phyloP scores from a whole-genome alignment of 2,113 vertebrate genomes.

The Arothron firmamentum region DNA sequence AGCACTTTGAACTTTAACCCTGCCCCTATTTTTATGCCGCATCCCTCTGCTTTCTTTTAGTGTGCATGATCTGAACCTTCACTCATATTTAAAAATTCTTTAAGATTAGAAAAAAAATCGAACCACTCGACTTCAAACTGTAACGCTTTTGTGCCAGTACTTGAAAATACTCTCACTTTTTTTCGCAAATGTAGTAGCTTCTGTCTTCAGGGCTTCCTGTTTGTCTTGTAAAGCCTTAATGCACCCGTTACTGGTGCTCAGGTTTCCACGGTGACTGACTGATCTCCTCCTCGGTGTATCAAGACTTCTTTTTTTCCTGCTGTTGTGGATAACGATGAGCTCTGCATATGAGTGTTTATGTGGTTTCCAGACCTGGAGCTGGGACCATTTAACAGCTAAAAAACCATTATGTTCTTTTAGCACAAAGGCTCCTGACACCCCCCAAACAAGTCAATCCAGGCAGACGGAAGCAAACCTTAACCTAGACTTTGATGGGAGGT shows the following conservation, averaged over 20 bases:
- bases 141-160: constrained; percentile 47
- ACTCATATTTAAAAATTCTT: constrained; percentile 50
- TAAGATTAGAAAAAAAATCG: constrained; percentile 34
- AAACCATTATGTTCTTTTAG: constrained; percentile 26
- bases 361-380: constrained; percentile 53
- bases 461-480: constrained; percentile 52
- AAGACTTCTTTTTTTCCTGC: constrained; percentile 67
- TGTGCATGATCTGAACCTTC: constrained; percentile 53
- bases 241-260: constrained; percentile 61
- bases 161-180: constrained; percentile 27
- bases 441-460: constrained; percentile 43
- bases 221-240: constrained; percentile 76
- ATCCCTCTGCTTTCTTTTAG: constrained; percentile 38
- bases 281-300: constrained; percentile 61
- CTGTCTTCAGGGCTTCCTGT: constrained; percentile 62
- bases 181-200: constrained; percentile 1
- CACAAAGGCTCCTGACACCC: constrained; percentile 37
- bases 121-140: constrained; percentile 58
- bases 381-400: constrained; percentile 57
- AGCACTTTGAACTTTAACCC: constrained; percentile 64
- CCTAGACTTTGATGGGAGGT: constrained; percentile 53
- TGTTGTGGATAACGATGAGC: constrained; percentile 64
- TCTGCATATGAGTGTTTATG: neutral
- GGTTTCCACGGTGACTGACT: constrained; percentile 75
- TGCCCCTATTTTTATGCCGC: constrained; percentile 10